Evolutionary conservation across 2,888 invertebrate species (phyloP).

Genomic region (Microlaimidae sp.): DNA sequence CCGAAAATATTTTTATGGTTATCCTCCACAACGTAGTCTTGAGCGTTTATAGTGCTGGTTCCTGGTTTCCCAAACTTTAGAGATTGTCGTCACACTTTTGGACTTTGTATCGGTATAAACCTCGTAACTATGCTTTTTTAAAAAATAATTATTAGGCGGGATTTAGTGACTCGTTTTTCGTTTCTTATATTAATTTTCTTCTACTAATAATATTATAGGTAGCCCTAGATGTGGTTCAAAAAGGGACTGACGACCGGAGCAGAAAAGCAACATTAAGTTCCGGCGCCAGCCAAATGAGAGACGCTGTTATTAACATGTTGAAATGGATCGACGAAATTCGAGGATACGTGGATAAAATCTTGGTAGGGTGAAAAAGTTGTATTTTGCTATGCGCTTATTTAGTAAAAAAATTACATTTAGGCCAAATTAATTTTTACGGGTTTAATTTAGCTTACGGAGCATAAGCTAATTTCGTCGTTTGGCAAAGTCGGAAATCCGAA

Average conservation of each 20-base stretch:
- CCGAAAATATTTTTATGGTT: no score
- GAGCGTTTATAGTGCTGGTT: no score
- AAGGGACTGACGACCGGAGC: constrained; percentile 36
- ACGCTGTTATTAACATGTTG: constrained; percentile 58
- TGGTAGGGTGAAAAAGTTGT: constrained; percentile 39
- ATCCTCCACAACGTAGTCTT: no score
- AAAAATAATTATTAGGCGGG: neutral
- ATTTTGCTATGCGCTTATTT: no score
- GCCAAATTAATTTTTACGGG: no score
- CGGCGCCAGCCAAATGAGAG: constrained; percentile 58
- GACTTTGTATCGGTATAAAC: constrained; percentile 37
- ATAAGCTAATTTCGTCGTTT: neutral
- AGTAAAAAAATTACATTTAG: no score
- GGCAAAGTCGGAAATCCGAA: no score
- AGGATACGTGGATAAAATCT: constrained; percentile 72
- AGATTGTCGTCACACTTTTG: no score
- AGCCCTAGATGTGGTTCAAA: constrained; percentile 15
- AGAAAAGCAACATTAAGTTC: constrained; percentile 44
- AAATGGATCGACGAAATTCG: constrained; percentile 29
- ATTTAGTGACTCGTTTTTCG: neutral
- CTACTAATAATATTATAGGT: constrained; percentile 4
- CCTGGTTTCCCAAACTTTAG: no score
- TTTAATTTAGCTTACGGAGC: no score
- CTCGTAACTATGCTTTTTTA: constrained; percentile 14
- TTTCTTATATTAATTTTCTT: constrained; percentile 10